Percentiles rank a stretch among this genome's conserved stretches.
These are phyloP conservation scores for Pluvianellus socialis DNA, from an alignment of 2,113 vertebrate species.

Conservation along the genomic window DNA sequence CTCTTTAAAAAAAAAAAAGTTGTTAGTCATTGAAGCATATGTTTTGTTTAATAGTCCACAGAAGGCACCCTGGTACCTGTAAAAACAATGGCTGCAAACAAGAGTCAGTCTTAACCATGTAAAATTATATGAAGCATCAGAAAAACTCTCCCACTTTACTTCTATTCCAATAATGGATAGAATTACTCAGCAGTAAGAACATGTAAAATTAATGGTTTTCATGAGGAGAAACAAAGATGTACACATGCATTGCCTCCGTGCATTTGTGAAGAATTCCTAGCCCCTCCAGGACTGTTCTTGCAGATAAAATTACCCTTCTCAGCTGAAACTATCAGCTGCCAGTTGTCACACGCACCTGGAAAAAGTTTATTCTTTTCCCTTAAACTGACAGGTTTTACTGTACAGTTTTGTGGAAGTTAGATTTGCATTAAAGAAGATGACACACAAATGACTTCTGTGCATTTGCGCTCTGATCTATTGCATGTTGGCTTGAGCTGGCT, in stretches of 20 bases:
- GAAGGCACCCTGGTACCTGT: neutral
- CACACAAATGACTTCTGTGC: fast-evolving
- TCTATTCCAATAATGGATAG: neutral
- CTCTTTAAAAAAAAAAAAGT: neutral
- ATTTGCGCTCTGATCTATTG: neutral
- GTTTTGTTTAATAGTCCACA: neutral
- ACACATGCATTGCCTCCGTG: neutral
- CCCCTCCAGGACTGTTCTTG: neutral
- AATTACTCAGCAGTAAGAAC: neutral
- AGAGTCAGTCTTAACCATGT: neutral
- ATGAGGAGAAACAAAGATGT: neutral
- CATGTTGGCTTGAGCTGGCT: fast-evolving
- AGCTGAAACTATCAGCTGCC: neutral
- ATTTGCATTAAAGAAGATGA: neutral
- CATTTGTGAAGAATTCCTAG: neutral
- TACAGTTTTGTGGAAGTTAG: neutral
- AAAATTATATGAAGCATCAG: neutral
- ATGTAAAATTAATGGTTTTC: neutral
- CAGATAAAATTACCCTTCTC: neutral
- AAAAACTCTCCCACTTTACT: neutral
- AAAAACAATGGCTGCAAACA: conserved; percentile 2
- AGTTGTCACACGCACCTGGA: neutral
- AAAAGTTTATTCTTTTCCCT: neutral
- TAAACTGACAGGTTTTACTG: neutral
- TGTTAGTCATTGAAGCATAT: neutral